Conservation (phyloP, 2,113 vertebrate genomes). For the Oenanthe melanoleuca region DNA sequence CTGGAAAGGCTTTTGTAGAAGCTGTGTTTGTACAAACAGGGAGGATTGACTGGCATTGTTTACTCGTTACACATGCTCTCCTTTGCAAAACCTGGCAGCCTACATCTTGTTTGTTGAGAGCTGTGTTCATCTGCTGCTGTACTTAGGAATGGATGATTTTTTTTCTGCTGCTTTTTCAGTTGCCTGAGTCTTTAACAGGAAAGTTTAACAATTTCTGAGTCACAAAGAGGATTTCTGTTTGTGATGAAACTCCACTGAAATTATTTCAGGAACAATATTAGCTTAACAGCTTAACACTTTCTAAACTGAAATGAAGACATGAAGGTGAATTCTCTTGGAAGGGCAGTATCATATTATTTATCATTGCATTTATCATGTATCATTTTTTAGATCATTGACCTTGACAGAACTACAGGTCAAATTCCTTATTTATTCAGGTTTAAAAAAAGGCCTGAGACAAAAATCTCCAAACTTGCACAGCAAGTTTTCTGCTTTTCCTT, state of each 20-base stretch:
- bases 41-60: not conserved
- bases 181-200: not conserved
- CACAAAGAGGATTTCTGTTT: not conserved
- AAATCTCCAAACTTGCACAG: not conserved
- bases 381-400: not conserved
- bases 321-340: not conserved
- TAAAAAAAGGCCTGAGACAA: not conserved
- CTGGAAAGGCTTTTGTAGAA: not conserved
- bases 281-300: not conserved
- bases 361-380: not conserved
- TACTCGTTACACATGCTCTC: not conserved
- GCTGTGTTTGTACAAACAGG: not conserved
- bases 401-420: not conserved
- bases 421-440: not conserved
- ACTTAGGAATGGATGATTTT: not conserved
- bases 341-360: not conserved
- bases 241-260: not conserved
- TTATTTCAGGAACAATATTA: not conserved
- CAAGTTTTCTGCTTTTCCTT: not conserved
- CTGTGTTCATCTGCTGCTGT: not conserved
- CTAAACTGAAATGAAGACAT: not conserved
- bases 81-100: not conserved
- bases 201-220: slow-evolving; percentile 36
- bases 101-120: not conserved
- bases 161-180: not conserved